Percentiles rank a stretch among this genome's conserved stretches.
Conservation (phyloP, 2,113 vertebrate genomes). For the Alexandromys fortis region DNA sequence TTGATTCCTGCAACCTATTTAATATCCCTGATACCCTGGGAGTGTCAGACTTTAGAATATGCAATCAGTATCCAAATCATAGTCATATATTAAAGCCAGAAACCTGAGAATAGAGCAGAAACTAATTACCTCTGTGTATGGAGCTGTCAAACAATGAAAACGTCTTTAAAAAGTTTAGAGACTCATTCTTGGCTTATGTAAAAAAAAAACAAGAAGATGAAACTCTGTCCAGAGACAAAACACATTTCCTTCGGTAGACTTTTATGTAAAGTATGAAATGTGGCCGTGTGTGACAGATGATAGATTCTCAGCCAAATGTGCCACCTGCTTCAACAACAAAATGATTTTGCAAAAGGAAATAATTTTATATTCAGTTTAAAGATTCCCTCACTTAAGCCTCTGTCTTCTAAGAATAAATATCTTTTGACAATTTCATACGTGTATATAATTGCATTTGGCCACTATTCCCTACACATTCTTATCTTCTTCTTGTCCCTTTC, state of each 20-base stretch:
- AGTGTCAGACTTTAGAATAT: not conserved
- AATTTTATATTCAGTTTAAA: not conserved
- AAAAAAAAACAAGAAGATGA: not conserved
- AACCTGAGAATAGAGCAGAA: not conserved
- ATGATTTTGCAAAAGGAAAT: conserved; percentile 5
- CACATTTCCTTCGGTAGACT: not conserved
- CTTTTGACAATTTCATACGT: not conserved
- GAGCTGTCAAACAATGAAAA: not conserved
- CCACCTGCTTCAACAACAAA: not conserved
- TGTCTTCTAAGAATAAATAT: not conserved
- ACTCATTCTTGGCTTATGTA: not conserved
- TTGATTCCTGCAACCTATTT: not conserved
- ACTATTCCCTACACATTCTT: not conserved
- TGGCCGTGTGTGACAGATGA: not conserved
- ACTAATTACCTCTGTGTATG: not conserved
- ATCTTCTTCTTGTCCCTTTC: not conserved
- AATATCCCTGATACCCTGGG: not conserved
- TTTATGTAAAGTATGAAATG: not conserved
- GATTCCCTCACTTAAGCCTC: not conserved
- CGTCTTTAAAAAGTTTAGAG: not conserved
- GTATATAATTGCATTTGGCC: not conserved
- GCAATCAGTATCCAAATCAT: not conserved
- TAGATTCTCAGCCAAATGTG: not conserved
- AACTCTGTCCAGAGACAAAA: not conserved
- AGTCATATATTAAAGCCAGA: not conserved